Base-by-base conservation (phyloP, 2,797 vertebrate genomes). In the Nannoperca obscura region DNA sequence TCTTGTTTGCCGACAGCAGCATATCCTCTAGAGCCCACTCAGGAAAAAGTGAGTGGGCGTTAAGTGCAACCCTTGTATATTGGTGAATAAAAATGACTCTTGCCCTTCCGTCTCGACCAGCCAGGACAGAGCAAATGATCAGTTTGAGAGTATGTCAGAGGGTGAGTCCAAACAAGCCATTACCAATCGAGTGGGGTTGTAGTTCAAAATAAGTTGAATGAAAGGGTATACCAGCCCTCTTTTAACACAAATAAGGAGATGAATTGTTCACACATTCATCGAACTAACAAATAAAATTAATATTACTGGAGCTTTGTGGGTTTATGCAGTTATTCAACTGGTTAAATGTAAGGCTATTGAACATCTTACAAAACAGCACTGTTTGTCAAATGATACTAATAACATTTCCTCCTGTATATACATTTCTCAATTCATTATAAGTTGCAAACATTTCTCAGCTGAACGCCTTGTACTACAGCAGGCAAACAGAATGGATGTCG, bases 101-200 rank as follows among this genome's bases (percentile, higher is more conserved):
- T 67, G 50, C 42, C 7, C 46, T 61, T 22, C 38, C 4, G 22
- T 20, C 65, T 79, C 13, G 0, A n/a, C 65, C 46, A 40, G 59
- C 70, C 44, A 6, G 71, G 61, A 54, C 9, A 5, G 40, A 68
- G 69, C 55, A 83, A 81, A 90, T 58, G 59, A 11, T 65, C 17
- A 50, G 44, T 86, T 71, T 63, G 59, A 63, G 72, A 67, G 64
- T 20, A 32, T 53, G 61, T 85, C 73, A 63, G 69, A 52, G 49
- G 69, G 54, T 38, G 67, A 81, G 52, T 80, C 80, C 75, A 82
- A 83, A 85, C 72, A 86, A 75, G 76, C 73, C 24, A 82, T 87
- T 87, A 71, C 78, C 3, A 34, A 63, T 67, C 69, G 76, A 85
- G 60, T 30, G 65, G 71, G 72, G 19, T 60, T 63, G 42, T 5